Base-by-base conservation (phyloP, 2,888 invertebrate genomes). In the Physocephala rufipes region DNA sequence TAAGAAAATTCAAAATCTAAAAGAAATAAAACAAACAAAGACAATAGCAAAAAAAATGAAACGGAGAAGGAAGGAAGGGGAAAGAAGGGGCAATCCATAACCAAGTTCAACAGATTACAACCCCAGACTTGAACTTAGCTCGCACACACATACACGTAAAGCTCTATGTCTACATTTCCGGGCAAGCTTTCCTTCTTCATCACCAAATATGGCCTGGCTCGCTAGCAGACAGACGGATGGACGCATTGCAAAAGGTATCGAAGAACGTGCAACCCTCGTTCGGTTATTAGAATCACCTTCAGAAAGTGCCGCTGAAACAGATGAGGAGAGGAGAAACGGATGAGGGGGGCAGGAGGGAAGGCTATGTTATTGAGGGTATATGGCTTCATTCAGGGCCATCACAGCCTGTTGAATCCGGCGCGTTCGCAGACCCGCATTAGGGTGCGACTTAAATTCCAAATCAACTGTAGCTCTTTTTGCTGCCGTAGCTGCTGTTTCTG, bases 321-420 rank as follows among this genome's bases (percentile, higher is more conserved):
- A 15, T 45, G 45, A 15, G 45, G n/a, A n/a, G n/a, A n/a, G n/a
- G n/a, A n/a, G n/a, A n/a, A n/a, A n/a, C n/a, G n/a, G n/a, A n/a
- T n/a, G n/a, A n/a, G n/a, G n/a, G n/a, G n/a, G n/a, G n/a, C n/a
- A n/a, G n/a, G n/a, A n/a, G n/a, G n/a, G n/a, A n/a, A n/a, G n/a
- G n/a, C n/a, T n/a, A 12, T 15, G 45, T 15, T 45, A 9, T 12
- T 12, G 9, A 2, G 58, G 15, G 58, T 26, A 28, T 58, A 26
- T 2, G 58, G 58, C 58, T 58, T 58, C 58, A 26, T 15, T 58
- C 24, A 21, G 26, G 58, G 58, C 58, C 58, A 58, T 58, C 58
- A 58, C 58, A 58, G 58, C 58, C 58, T 58, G 58, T 58, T 58
- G 58, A 58, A 58, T 58, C 16, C 58, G 28, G 58, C 58, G n/a